Conservation (phyloP, 2,797 vertebrate genomes). For the Fratercula arctica region DNA sequence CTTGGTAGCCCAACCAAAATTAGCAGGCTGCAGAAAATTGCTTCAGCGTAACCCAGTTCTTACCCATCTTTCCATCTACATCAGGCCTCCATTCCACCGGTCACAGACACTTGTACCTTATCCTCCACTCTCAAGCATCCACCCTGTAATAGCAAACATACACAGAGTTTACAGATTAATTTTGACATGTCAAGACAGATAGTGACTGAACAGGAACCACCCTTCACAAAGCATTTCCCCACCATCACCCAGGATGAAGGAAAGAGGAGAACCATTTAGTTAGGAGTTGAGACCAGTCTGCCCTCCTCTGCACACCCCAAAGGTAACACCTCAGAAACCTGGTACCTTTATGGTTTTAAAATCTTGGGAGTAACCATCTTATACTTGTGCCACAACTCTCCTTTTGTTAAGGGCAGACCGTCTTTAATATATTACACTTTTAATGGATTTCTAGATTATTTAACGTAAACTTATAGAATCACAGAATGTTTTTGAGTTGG, state of each 20-base stretch:
- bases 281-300: neutral
- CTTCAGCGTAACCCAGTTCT: neutral
- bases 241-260: neutral
- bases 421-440: neutral
- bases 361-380: neutral
- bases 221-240: neutral
- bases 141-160: slow-evolving; percentile 48
- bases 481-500: neutral
- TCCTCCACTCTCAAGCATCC: slow-evolving; percentile 39
- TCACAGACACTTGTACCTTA: slow-evolving; percentile 9
- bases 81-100: slow-evolving; percentile 59
- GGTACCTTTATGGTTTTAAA: neutral
- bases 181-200: neutral
- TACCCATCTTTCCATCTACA: slow-evolving; percentile 73
- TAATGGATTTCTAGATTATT: neutral
- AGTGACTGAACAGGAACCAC: neutral
- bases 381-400: neutral
- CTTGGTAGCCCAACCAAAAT: neutral
- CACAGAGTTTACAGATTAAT: slow-evolving; percentile 3
- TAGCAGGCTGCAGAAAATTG: neutral
- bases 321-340: neutral
- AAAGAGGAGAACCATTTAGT: neutral
- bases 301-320: neutral
- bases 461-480: neutral
- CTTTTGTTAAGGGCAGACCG: neutral